phyloP scores from a whole-genome alignment of 2,797 vertebrate genomes.

The Oophaga sylvatica region DNA sequence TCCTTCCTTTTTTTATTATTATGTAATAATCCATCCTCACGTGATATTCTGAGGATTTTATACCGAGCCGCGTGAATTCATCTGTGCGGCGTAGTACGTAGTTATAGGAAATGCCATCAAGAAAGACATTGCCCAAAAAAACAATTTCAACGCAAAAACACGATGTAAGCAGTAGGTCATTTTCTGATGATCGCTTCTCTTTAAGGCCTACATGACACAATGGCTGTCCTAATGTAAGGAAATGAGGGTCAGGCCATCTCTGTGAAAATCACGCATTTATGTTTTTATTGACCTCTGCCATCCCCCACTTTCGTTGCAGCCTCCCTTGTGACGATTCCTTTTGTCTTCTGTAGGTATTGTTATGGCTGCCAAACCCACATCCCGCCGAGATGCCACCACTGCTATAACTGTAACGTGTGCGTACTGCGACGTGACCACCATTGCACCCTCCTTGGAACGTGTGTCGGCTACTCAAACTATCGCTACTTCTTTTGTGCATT shows the following conservation, averaged over 20 bases:
- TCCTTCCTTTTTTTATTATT: not conserved
- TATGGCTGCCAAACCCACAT: constrained; percentile 89
- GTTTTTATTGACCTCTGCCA: not conserved
- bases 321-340: not conserved
- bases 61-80: too few relatives aligned
- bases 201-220: too few relatives aligned
- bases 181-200: too few relatives aligned
- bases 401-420: constrained; percentile 86
- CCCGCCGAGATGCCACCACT: constrained; percentile 88
- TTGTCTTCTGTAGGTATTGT: constrained; percentile 78
- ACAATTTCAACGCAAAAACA: too few relatives aligned
- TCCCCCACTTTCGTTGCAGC: not conserved
- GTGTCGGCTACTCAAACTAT: constrained; percentile 87
- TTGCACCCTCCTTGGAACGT: constrained; percentile 88
- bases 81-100: too few relatives aligned
- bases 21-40: not conserved
- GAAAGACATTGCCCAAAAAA: too few relatives aligned
- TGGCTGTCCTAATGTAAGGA: too few relatives aligned
- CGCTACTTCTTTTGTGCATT: constrained; percentile 87
- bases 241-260: not conserved
- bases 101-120: too few relatives aligned
- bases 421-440: constrained; percentile 89
- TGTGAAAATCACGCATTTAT: not conserved
- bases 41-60: not conserved
- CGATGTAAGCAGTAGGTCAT: too few relatives aligned